A percentile compares a stretch with the other conserved stretches of the same genome.
These are phyloP conservation scores for Colletes latitarsis DNA, from an alignment of 1,140 invertebrate species.

Conservation along the genomic window DNA sequence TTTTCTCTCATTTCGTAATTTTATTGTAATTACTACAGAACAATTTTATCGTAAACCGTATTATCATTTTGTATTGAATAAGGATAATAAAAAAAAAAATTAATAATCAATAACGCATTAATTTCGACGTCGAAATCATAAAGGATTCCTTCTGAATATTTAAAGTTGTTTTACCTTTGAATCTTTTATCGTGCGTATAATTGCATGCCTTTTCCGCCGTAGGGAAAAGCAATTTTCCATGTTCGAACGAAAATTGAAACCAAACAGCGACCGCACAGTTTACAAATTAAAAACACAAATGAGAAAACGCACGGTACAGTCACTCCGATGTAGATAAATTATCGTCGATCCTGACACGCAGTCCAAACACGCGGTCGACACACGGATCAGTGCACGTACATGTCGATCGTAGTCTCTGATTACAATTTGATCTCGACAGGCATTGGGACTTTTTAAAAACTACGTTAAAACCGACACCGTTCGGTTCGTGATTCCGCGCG, in stretches of 20 bases:
- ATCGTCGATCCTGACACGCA: conserved; percentile 1
- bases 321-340: conserved; percentile 12
- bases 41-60: too few relatives aligned
- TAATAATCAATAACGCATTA: not conserved
- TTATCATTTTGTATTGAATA: not conserved
- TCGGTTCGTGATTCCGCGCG: conserved; percentile 12
- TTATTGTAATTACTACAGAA: too few relatives aligned
- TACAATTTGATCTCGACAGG: conserved; percentile 17
- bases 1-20: too few relatives aligned
- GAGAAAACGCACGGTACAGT: not conserved
- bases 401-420: conserved; percentile 29
- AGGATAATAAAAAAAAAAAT: not conserved
- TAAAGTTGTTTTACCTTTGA: not conserved
- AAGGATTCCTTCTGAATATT: not conserved
- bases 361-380: not conserved
- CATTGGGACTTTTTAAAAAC: conserved; percentile 9
- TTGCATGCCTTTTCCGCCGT: not conserved
- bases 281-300: conserved; percentile 31
- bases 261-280: not conserved
- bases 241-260: conserved; percentile 5
- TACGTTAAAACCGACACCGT: conserved; percentile 30
- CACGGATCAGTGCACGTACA: not conserved
- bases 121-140: not conserved
- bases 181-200: not conserved
- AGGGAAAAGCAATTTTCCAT: not conserved